Conservation (phyloP, 2,888 invertebrate genomes). For the Chouioia cunea region DNA sequence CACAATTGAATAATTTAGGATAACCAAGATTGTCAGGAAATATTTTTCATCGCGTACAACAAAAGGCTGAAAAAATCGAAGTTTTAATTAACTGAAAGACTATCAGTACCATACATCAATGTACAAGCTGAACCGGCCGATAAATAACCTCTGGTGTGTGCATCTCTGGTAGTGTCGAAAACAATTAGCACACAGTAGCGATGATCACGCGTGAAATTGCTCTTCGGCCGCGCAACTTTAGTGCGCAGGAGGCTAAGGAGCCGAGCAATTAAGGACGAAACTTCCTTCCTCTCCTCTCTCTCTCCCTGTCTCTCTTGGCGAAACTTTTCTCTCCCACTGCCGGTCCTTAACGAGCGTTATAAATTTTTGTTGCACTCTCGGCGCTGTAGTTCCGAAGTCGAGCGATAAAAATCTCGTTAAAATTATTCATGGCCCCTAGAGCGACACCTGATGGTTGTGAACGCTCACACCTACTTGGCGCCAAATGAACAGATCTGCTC, state of each 20-base stretch:
- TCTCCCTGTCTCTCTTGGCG: conserved; percentile 23
- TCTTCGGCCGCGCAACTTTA: conserved; percentile 5
- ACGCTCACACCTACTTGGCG: conserved; percentile 3
- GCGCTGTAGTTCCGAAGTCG: conserved; percentile 45
- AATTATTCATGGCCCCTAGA: conserved; percentile 60
- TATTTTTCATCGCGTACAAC: no score
- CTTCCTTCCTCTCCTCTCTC: conserved; percentile 30
- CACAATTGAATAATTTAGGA: no score
- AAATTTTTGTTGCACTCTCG: conserved; percentile 61
- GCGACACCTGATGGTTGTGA: conserved; percentile 12
- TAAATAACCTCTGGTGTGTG: conserved; percentile 7
- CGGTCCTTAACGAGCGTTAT: conserved; percentile 61
- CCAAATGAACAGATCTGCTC: background rate
- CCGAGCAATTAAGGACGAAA: conserved; percentile 54
- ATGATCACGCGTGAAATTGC: conserved; percentile 46
- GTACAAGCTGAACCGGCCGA: background rate
- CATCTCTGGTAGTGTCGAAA: conserved; percentile 33
- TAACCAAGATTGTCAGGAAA: no score
- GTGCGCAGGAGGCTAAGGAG: conserved; percentile 5
- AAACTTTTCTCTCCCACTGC: conserved; percentile 56
- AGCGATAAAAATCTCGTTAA: conserved; percentile 63
- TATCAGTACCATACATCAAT: no score
- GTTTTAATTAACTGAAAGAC: no score
- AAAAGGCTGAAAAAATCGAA: no score
- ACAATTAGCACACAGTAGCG: conserved; percentile 47